Evolutionary conservation across 1,140 invertebrate species (phyloP).

Genomic region (Drosophila bifasciata): DNA sequence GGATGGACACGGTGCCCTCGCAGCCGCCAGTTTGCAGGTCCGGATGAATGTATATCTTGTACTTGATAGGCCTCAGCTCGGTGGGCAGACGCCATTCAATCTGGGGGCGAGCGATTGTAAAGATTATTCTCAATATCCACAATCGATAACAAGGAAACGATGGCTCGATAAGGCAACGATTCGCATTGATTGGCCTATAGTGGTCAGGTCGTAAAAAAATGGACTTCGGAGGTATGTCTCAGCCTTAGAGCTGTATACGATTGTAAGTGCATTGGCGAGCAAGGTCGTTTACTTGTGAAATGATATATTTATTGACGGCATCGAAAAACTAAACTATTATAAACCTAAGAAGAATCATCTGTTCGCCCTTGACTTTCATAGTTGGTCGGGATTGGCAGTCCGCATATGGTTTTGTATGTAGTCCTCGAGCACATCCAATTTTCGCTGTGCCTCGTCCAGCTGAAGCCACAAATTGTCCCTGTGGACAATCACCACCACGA

Average conservation of each 20-base stretch:
- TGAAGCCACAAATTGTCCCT: conserved; percentile 56
- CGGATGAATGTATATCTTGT: conserved; percentile 90
- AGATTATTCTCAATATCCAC: conserved; percentile 56
- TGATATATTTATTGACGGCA: neutral
- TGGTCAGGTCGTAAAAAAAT: conserved; percentile 36
- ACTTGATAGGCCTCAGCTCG: conserved; percentile 89
- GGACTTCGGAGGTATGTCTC: conserved; percentile 6
- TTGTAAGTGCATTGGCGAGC: neutral
- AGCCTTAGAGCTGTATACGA: too few species aligned
- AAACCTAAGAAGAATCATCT: neutral
- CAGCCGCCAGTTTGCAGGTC: conserved; percentile 87
- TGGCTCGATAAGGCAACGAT: conserved; percentile 27
- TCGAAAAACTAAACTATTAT: too few species aligned
- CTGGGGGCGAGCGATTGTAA: conserved; percentile 51
- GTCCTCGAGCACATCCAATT: conserved; percentile 70
- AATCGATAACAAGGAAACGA: conserved; percentile 15
- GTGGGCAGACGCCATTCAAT: conserved; percentile 87
- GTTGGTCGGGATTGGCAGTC: neutral
- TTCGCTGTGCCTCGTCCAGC: conserved; percentile 56
- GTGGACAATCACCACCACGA: conserved; percentile 65
- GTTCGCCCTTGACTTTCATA: neutral
- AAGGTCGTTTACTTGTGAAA: neutral
- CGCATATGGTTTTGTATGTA: conserved; percentile 56
- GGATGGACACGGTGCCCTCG: conserved; percentile 89
- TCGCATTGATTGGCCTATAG: conserved; percentile 9